Evolutionary conservation across 2,888 invertebrate genomes (phyloP).

Genomic region (Eledona agricola): DNA sequence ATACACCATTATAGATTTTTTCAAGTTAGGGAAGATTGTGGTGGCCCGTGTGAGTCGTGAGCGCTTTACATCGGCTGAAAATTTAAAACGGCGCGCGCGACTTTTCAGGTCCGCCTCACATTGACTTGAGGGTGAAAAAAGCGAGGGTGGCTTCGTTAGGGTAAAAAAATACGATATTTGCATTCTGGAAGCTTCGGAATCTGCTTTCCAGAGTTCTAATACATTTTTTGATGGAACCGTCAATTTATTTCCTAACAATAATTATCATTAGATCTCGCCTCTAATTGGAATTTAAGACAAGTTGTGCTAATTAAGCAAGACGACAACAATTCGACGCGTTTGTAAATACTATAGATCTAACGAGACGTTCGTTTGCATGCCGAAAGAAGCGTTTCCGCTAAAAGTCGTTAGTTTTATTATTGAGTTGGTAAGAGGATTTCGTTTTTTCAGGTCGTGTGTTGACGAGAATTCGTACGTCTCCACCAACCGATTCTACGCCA

Average conservation of each 20-base stretch:
- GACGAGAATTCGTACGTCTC: conserved; percentile 28
- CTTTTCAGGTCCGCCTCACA: conserved; percentile 54
- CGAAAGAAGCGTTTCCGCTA: conserved; percentile 9
- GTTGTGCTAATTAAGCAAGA: too few relatives aligned
- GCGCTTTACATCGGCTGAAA: conserved; percentile 46
- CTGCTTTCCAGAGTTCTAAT: conserved; percentile 46
- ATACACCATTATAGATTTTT: conserved; percentile 64
- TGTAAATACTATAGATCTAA: too few relatives aligned
- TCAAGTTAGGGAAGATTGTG: conserved; percentile 61
- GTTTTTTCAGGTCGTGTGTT: conserved; percentile 43
- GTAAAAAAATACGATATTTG: conserved; percentile 64
- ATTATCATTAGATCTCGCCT: too few relatives aligned
- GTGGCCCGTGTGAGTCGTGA: conserved; percentile 52
- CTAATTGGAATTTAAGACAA: too few relatives aligned
- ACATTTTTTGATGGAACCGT: too few relatives aligned
- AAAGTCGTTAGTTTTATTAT: conserved; percentile 51
- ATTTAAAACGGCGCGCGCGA: conserved; percentile 45
- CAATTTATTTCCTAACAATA: too few relatives aligned
- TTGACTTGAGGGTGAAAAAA: conserved; percentile 63
- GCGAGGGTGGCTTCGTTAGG: conserved; percentile 64
- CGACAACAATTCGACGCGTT: too few relatives aligned
- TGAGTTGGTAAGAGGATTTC: conserved; percentile 43
- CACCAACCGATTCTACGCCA: conserved; percentile 47
- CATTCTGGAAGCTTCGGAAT: conserved; percentile 60
- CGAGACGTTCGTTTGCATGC: conserved; percentile 14